Conservation (phyloP, 2,113 vertebrate genomes). For the Gnathonemus echidnorhynchus region DNA sequence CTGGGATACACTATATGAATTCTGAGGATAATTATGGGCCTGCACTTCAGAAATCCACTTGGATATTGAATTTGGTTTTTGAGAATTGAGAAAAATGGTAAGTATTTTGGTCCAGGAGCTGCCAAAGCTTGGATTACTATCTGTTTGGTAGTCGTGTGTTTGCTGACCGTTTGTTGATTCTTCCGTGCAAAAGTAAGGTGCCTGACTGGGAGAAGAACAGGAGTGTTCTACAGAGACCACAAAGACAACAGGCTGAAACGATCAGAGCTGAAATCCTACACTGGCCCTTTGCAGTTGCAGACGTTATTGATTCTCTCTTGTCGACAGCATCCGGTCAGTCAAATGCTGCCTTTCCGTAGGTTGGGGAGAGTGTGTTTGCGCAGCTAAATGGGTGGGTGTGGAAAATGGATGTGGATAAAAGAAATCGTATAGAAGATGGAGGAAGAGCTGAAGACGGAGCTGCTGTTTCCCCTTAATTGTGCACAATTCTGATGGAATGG, state of each 20-base stretch:
- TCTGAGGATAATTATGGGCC: background rate
- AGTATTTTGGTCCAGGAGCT: background rate
- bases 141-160: background rate
- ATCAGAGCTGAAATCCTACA: conserved; percentile 36
- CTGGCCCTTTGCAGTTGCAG: conserved; percentile 33
- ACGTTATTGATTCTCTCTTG: conserved; percentile 44
- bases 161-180: background rate
- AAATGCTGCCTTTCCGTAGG: conserved; percentile 19
- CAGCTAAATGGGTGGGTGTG: conserved; percentile 4
- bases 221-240: background rate
- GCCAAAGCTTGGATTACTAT: background rate
- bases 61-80: background rate
- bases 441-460: conserved; percentile 38
- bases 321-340: conserved; percentile 43
- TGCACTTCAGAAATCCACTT: background rate
- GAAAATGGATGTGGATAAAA: conserved; percentile 35
- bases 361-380: conserved; percentile 29
- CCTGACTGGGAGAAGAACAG: background rate
- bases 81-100: background rate
- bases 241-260: conserved; percentile 15
- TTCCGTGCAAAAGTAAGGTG: background rate
- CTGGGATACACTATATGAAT: background rate
- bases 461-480: conserved; percentile 45
- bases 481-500: conserved; percentile 54
- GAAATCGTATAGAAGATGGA: conserved; percentile 28